Conservation (phyloP, 1,140 invertebrate species). For the Dendroctonus valens region DNA sequence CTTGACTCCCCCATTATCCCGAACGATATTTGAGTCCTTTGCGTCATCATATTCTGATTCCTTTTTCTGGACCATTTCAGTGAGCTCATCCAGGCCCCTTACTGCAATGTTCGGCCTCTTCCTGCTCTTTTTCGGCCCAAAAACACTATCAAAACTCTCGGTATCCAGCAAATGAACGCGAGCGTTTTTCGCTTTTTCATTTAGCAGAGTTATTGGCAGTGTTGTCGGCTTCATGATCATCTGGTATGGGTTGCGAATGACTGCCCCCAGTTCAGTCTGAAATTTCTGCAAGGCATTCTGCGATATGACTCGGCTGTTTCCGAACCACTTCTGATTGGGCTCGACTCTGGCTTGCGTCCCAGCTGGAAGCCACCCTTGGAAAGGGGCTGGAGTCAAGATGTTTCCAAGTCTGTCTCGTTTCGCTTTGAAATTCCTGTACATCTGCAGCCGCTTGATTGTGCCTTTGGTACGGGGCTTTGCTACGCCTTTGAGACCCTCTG, state of each 20-base stretch:
- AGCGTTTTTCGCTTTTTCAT: constrained; percentile 88
- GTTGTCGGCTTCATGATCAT: constrained; percentile 96
- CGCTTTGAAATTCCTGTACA: constrained; percentile 97
- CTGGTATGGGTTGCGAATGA: constrained; percentile 94
- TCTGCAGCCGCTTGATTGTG: constrained; percentile 94
- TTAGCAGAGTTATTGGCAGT: constrained; percentile 90
- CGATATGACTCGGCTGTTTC: constrained; percentile 86
- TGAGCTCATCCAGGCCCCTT: constrained; percentile 69
- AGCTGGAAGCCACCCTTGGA: constrained; percentile 76
- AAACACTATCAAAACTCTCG: constrained; percentile 90
- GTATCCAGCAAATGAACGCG: constrained; percentile 94
- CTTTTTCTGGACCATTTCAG: constrained; percentile 67
- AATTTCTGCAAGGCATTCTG: constrained; percentile 96
- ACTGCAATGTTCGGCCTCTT: constrained; percentile 87
- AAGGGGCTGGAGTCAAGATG: constrained; percentile 92
- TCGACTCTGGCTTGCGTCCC: constrained; percentile 93
- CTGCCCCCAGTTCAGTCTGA: constrained; percentile 92
- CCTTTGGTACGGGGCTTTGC: constrained; percentile 82
- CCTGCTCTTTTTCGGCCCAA: constrained; percentile 90
- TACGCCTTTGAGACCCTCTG: constrained; percentile 78
- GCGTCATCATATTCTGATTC: constrained; percentile 73
- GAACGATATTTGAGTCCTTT: constrained; percentile 80
- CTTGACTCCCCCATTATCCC: constrained; percentile 77
- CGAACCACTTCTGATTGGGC: constrained; percentile 98
- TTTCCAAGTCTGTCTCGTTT: constrained; percentile 89